Conservation (phyloP, 2,797 vertebrate species). For the Anabacerthia variegaticeps region DNA sequence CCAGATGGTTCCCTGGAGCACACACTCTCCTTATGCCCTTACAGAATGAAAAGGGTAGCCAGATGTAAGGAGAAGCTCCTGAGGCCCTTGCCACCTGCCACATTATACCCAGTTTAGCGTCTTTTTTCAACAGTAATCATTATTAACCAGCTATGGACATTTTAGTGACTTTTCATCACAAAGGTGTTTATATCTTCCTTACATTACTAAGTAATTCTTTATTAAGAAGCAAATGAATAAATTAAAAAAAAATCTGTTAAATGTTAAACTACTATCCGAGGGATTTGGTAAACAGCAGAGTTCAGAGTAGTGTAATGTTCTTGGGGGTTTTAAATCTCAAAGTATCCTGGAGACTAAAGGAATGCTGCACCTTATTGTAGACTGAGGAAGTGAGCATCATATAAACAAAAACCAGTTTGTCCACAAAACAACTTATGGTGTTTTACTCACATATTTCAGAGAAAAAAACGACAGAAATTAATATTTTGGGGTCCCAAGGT, state of each 20-base stretch:
- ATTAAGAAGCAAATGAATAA: background rate
- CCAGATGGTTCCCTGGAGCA: background rate
- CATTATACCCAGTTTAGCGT: background rate
- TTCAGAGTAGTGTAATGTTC: background rate
- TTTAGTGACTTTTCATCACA: background rate
- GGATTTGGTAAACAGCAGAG: background rate
- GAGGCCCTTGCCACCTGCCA: background rate
- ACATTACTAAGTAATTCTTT: background rate
- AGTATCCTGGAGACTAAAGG: background rate
- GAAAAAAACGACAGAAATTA: background rate
- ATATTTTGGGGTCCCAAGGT: background rate
- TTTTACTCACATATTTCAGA: background rate
- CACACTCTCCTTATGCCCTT: background rate
- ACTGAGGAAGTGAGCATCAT: background rate
- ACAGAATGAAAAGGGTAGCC: background rate
- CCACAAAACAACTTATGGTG: background rate
- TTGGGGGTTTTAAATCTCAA: background rate
- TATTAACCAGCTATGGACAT: background rate
- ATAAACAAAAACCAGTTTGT: background rate
- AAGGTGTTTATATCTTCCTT: background rate
- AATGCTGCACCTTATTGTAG: background rate
- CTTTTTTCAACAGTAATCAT: background rate
- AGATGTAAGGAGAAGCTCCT: background rate
- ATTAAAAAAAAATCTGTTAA: background rate
- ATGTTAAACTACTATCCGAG: background rate